Conservation (phyloP, 2,888 invertebrate genomes). For the Erebia palarica region DNA sequence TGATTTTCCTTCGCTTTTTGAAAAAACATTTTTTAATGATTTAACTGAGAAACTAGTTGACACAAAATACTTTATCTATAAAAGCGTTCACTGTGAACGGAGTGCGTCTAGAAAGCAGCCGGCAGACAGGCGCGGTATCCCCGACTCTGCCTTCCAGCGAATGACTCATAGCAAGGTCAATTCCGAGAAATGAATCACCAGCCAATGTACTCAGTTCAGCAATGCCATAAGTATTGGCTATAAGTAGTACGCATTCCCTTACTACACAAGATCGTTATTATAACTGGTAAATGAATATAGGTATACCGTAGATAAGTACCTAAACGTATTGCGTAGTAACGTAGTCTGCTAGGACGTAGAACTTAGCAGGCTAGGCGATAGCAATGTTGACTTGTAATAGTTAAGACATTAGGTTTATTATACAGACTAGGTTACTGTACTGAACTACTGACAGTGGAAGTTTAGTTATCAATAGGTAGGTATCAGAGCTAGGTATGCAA, state of each 20-base stretch:
- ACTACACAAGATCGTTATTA: slow-evolving; percentile 46
- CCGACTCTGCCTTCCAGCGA: slow-evolving; percentile 82
- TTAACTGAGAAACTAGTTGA: slow-evolving; percentile 48
- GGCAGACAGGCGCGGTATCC: slow-evolving; percentile 83
- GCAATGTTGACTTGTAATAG: too few relatives aligned
- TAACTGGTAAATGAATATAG: background rate
- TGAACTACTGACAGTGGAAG: too few relatives aligned
- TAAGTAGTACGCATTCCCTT: slow-evolving; percentile 71
- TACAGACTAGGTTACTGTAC: too few relatives aligned
- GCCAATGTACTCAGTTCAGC: slow-evolving; percentile 76
- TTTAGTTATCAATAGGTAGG: too few relatives aligned
- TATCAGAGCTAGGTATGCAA: too few relatives aligned
- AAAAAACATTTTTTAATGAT: slow-evolving; percentile 56
- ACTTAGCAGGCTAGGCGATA: too few relatives aligned
- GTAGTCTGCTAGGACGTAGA: background rate
- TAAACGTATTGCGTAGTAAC: background rate
- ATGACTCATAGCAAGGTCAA: slow-evolving; percentile 84
- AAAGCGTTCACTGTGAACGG: slow-evolving; percentile 63
- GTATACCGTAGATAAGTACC: background rate
- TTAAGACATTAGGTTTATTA: too few relatives aligned
- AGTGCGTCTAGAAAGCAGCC: slow-evolving; percentile 76
- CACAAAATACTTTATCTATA: slow-evolving; percentile 53
- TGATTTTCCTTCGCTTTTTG: slow-evolving; percentile 55
- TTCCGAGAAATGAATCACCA: slow-evolving; percentile 83
- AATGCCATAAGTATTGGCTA: slow-evolving; percentile 57